phyloP scores from a whole-genome alignment of 2,888 invertebrate species.

The Mimas tiliae region DNA sequence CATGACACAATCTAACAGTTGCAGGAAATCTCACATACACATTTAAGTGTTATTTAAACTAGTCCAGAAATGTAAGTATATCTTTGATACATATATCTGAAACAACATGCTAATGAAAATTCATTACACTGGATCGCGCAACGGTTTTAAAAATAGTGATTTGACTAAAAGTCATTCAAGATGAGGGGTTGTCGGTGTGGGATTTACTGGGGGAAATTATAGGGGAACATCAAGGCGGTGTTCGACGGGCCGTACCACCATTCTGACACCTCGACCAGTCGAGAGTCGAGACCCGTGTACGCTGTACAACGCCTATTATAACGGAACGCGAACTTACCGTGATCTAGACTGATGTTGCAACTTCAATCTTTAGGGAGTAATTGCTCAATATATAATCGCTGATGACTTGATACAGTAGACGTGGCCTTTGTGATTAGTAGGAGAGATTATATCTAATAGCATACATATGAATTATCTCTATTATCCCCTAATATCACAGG shows the following conservation, averaged over 20 bases:
- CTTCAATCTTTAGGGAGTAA: slow-evolving; percentile 63
- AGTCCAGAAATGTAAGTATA: not conserved
- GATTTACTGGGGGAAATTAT: slow-evolving; percentile 63
- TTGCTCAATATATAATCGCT: slow-evolving; percentile 72
- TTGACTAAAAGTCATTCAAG: slow-evolving; percentile 57
- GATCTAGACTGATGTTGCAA: slow-evolving; percentile 47
- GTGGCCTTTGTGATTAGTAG: slow-evolving; percentile 45
- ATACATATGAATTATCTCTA: slow-evolving; percentile 14
- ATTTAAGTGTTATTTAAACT: not conserved
- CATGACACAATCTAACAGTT: not conserved
- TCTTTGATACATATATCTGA: too few relatives aligned
- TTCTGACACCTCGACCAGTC: slow-evolving; percentile 71
- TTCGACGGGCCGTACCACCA: slow-evolving; percentile 49
- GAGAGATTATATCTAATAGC: slow-evolving; percentile 18
- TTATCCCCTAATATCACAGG: slow-evolving; percentile 16
- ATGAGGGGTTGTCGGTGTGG: slow-evolving; percentile 61
- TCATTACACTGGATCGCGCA: slow-evolving; percentile 34
- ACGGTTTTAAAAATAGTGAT: slow-evolving; percentile 41
- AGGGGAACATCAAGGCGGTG: slow-evolving; percentile 59
- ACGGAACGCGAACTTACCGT: slow-evolving; percentile 65
- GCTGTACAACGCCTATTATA: slow-evolving; percentile 70
- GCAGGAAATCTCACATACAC: not conserved
- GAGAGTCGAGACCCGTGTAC: too few relatives aligned
- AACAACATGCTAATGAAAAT: slow-evolving; percentile 29
- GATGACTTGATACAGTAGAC: slow-evolving; percentile 46